Base-by-base conservation (phyloP, 2,888 invertebrate genomes). In the Capitulum mitella region DNA sequence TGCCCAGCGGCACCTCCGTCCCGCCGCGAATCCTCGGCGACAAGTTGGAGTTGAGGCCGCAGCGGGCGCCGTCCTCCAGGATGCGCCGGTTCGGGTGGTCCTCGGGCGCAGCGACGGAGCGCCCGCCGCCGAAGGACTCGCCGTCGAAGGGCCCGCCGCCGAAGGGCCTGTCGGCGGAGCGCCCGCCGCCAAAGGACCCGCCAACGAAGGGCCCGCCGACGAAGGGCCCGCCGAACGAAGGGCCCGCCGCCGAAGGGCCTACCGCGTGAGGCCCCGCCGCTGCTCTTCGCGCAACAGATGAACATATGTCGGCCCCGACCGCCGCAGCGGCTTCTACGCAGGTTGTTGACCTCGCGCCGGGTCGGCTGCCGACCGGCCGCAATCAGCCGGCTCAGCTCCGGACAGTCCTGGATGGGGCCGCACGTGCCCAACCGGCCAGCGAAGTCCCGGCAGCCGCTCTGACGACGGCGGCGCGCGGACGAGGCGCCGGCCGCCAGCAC, bases 1-100 rank as follows among this genome's bases (percentile, higher is more conserved):
- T 75, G 0, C 79, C 80, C 22, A 80, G 22, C 1, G 48, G 37
- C 3, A 76, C 64, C 32, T 77, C 46, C 12, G n/a, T n/a, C 5
- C 80, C 80, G 29, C 77, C 75, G 32, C 37, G 48, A n/a, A 80
- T 80, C 22, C 78, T 37, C 10, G 2, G 5, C 5, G 6, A 16
- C 0, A 40, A n/a, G n/a, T n/a, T n/a, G n/a, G n/a, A 8, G 8
- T 2, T 6, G 1, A 19, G 16, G 40, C 70, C 70, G 40, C 70
- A 70, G 8, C 26, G 1, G 3, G 3, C 1, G 26, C 70, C 70
- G 0, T 14, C 26, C 1, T 70, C 70, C 70, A 70, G 40, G 37
- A 70, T 37, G 6, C 2, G 8, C 8, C 22, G 34, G 64, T 64
- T 64, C 12, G 64, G 64, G 22, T 64, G 64, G 19, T 34, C 1